Evolutionary conservation across 2,797 vertebrate species (phyloP).

Genomic region (Streptopelia turtur): DNA sequence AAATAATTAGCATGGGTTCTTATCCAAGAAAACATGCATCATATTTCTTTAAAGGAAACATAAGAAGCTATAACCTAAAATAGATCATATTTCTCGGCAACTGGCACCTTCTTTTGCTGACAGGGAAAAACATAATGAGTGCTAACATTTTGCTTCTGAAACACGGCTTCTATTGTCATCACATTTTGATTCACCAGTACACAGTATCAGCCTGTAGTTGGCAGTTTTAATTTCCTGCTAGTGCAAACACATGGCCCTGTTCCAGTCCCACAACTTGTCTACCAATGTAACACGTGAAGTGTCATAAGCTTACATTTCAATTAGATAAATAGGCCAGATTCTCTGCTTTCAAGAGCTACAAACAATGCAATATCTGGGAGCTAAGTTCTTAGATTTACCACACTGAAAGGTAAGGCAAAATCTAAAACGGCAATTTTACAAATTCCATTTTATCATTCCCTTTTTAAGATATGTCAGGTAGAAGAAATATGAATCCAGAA

Average conservation of each 20-base stretch:
- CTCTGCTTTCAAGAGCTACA: background rate
- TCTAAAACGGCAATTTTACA: background rate
- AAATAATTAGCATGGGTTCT: background rate
- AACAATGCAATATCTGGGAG: background rate
- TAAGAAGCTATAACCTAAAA: background rate
- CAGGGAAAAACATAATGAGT: background rate
- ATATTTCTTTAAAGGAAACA: background rate
- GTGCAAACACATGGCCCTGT: background rate
- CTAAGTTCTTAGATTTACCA: background rate
- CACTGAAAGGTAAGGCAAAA: background rate
- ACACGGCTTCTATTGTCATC: slow-evolving; percentile 17
- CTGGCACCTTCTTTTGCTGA: background rate
- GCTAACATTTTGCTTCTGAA: background rate
- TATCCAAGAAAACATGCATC: background rate
- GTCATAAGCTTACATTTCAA: background rate
- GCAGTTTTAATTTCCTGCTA: slow-evolving; percentile 5
- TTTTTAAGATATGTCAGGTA: background rate
- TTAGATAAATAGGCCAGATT: background rate
- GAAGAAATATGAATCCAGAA: background rate
- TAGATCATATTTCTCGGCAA: background rate
- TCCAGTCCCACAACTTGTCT: slow-evolving; percentile 4
- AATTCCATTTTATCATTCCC: background rate
- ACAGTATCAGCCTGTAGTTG: background rate
- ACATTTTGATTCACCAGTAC: slow-evolving; percentile 21
- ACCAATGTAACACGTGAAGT: background rate